Conservation (phyloP, 1,140 invertebrate genomes). For the Caenorhabditis remanei region DNA sequence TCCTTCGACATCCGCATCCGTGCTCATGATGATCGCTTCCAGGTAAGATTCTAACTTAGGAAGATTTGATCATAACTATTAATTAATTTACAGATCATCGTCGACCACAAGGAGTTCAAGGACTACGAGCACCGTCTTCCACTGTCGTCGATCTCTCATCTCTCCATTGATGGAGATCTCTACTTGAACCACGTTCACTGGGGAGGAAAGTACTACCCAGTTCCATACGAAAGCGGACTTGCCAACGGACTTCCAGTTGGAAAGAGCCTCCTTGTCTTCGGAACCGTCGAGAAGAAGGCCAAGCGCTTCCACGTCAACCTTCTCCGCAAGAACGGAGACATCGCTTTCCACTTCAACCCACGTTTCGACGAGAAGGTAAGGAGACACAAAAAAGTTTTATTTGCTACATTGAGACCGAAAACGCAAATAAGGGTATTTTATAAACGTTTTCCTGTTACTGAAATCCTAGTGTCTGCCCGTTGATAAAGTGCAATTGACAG, state of each 20-base stretch:
- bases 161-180: conserved; percentile 75
- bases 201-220: conserved; percentile 77
- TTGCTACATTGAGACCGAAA: conserved; percentile 31
- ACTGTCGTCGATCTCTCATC: conserved; percentile 71
- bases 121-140: conserved; percentile 77
- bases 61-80: neutral
- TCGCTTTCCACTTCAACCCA: conserved; percentile 76
- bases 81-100: conserved; percentile 53
- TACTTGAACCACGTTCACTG: conserved; percentile 75
- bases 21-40: conserved; percentile 76
- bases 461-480: neutral
- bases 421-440: conserved; percentile 1
- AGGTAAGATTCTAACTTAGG: conserved; percentile 56
- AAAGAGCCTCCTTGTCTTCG: conserved; percentile 74
- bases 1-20: conserved; percentile 76
- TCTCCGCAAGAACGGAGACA: conserved; percentile 77
- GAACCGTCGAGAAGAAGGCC: conserved; percentile 75
- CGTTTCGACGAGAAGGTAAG: conserved; percentile 76
- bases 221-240: conserved; percentile 73
- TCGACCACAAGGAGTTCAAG: conserved; percentile 77
- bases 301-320: conserved; percentile 76
- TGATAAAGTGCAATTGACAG: neutral
- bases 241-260: conserved; percentile 71
- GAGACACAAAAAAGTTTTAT: conserved; percentile 44
- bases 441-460: neutral